Conservation (phyloP, 2,113 vertebrate species). For the Pteropus alecto region DNA sequence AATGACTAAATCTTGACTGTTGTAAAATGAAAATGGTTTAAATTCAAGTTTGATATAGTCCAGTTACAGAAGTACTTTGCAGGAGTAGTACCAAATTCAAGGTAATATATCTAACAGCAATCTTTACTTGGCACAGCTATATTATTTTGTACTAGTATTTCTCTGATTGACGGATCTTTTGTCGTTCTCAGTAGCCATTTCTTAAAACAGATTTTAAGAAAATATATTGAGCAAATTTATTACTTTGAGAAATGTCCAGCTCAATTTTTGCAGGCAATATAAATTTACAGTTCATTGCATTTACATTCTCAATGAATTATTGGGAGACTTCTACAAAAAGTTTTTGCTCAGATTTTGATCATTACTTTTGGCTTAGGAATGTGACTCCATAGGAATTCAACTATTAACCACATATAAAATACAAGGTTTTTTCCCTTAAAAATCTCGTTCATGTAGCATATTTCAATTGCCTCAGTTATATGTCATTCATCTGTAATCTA, state of each 20-base stretch:
- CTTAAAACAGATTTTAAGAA: not conserved
- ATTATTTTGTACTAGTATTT: not conserved
- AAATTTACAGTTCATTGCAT: slow-evolving; percentile 29
- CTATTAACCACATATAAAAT: not conserved
- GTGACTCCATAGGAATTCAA: not conserved
- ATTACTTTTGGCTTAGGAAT: slow-evolving; percentile 61
- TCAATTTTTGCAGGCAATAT: slow-evolving; percentile 24
- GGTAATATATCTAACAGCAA: not conserved
- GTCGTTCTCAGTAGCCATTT: not conserved
- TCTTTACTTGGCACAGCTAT: not conserved
- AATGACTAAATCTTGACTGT: not conserved
- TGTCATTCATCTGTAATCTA: not conserved
- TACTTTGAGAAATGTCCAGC: slow-evolving; percentile 18
- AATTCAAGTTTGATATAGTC: not conserved
- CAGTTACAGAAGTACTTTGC: not conserved
- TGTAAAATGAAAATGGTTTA: slow-evolving; percentile 23
- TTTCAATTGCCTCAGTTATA: not conserved
- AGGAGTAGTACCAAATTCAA: not conserved
- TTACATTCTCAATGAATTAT: slow-evolving; percentile 50
- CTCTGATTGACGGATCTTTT: not conserved
- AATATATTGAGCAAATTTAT: slow-evolving; percentile 16
- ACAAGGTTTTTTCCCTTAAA: not conserved
- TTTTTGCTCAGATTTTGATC: slow-evolving; percentile 52
- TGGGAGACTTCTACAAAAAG: slow-evolving; percentile 35
- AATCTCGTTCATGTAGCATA: not conserved